These are phyloP conservation scores for Orchestes rusci DNA, from an alignment of 2,888 invertebrate species.

Conservation along the genomic window DNA sequence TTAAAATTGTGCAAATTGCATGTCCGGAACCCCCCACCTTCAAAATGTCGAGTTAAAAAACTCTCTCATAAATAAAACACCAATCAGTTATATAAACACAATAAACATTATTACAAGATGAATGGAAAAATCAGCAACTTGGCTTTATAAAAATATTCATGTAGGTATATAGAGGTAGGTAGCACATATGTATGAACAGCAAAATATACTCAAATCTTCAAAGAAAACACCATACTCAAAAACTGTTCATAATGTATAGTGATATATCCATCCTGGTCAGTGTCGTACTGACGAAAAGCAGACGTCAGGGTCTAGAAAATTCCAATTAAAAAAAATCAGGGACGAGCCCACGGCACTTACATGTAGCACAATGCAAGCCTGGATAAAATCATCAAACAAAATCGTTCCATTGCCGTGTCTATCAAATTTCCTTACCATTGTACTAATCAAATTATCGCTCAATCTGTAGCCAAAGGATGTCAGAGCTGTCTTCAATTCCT, in stretches of 20 bases:
- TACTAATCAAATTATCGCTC: slow-evolving; percentile 71
- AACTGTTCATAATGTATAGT: slow-evolving; percentile 95
- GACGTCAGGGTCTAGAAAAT: slow-evolving; percentile 79
- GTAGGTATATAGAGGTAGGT: too few relatives aligned
- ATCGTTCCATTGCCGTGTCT: slow-evolving; percentile 84
- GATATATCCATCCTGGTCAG: slow-evolving; percentile 88
- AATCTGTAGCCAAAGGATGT: slow-evolving; percentile 84
- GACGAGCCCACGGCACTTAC: too few relatives aligned
- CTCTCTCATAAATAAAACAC: too few relatives aligned
- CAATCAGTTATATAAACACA: too few relatives aligned
- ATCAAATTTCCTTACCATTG: slow-evolving; percentile 89
- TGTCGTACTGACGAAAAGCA: slow-evolving; percentile 82
- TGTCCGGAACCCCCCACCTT: too few relatives aligned
- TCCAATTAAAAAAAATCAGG: too few relatives aligned
- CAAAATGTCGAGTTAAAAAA: too few relatives aligned
- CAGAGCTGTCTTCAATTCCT: slow-evolving; percentile 85
- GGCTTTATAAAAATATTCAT: too few relatives aligned
- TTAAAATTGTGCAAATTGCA: too few relatives aligned
- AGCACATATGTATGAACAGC: too few relatives aligned
- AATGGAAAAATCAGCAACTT: too few relatives aligned
- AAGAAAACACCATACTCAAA: slow-evolving; percentile 79
- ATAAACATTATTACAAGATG: too few relatives aligned
- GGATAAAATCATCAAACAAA: slow-evolving; percentile 97
- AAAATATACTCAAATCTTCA: slow-evolving; percentile 69
- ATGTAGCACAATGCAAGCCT: slow-evolving; percentile 87